These are phyloP conservation scores for Carassius gibelio DNA, from an alignment of 2,113 vertebrate genomes.

Conservation along the genomic window DNA sequence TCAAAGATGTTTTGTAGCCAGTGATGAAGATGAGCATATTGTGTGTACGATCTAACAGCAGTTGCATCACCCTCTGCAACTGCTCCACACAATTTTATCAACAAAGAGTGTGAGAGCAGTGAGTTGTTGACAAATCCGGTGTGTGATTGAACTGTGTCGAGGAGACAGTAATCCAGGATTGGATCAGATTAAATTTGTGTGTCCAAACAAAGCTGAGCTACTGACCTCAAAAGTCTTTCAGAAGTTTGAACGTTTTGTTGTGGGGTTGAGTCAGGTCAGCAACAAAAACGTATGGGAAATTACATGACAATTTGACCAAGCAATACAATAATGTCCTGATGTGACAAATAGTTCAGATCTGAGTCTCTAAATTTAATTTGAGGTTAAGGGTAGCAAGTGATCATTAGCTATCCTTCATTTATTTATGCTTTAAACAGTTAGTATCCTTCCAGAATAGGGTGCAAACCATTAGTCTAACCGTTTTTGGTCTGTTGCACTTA, in stretches of 20 bases:
- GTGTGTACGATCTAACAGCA: neutral
- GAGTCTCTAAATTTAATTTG: slow-evolving; percentile 24
- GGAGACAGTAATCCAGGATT: slow-evolving; percentile 40
- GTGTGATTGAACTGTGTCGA: slow-evolving; percentile 45
- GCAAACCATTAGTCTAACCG: neutral
- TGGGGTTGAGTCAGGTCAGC: neutral
- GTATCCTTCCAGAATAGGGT: slow-evolving; percentile 13
- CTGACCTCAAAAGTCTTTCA: slow-evolving; percentile 39
- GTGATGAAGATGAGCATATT: neutral
- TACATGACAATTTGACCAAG: neutral
- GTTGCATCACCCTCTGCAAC: neutral
- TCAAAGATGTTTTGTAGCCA: neutral
- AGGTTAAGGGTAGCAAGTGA: slow-evolving; percentile 18
- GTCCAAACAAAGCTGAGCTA: slow-evolving; percentile 25
- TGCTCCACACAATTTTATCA: slow-evolving; percentile 17
- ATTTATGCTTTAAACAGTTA: neutral
- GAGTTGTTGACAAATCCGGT: slow-evolving; percentile 36
- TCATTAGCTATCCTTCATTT: slow-evolving; percentile 41
- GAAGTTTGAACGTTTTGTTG: slow-evolving; percentile 27
- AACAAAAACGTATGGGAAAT: neutral
- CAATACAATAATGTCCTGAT: slow-evolving; percentile 1
- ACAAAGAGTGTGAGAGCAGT: neutral
- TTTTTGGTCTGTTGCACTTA: slow-evolving; percentile 22
- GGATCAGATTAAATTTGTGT: slow-evolving; percentile 45
- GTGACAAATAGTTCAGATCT: neutral